Percentiles rank a stretch among this genome's conserved stretches.
Conservation (phyloP, 1,140 invertebrate species). For the Drosophila lowei region DNA sequence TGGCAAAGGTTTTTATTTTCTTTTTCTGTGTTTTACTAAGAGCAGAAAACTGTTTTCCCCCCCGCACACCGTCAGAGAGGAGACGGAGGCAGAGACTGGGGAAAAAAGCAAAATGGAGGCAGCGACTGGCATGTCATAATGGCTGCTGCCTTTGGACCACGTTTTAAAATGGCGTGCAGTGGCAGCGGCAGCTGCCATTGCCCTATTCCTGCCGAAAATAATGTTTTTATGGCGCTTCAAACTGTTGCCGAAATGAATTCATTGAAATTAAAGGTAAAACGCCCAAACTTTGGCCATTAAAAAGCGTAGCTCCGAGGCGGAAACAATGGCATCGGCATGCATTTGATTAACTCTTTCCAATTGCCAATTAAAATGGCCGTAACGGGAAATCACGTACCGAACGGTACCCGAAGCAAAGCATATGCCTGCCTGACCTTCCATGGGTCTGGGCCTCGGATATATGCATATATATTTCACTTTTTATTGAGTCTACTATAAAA, state of each 20-base stretch:
- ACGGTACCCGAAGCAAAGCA: too few species aligned
- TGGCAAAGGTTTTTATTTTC: slow-evolving; percentile 27
- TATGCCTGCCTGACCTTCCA: slow-evolving; percentile 41
- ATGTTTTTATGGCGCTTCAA: slow-evolving; percentile 68
- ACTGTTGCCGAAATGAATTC: slow-evolving; percentile 60
- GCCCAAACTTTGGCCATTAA: slow-evolving; percentile 57
- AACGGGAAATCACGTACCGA: slow-evolving; percentile 21
- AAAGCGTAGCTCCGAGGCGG: slow-evolving; percentile 24
- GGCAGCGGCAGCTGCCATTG: slow-evolving; percentile 45
- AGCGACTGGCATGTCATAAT: slow-evolving; percentile 51
- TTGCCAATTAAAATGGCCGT: slow-evolving; percentile 61
- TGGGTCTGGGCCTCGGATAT: too few species aligned
- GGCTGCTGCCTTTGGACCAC: slow-evolving; percentile 44
- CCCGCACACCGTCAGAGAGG: not conserved
- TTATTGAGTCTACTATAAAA: slow-evolving; percentile 59
- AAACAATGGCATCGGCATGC: slow-evolving; percentile 58
- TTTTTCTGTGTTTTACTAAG: slow-evolving; percentile 41
- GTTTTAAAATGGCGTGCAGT: slow-evolving; percentile 56
- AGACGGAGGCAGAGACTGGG: not conserved
- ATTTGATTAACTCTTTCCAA: slow-evolving; percentile 72
- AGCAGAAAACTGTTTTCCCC: slow-evolving; percentile 39
- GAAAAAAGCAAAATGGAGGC: slow-evolving; percentile 19
- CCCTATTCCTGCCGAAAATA: slow-evolving; percentile 23
- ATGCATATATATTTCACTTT: slow-evolving; percentile 34
- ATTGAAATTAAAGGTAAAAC: slow-evolving; percentile 67